phyloP scores from a whole-genome alignment of 2,113 vertebrate species.

The Phasianus colchicus region DNA sequence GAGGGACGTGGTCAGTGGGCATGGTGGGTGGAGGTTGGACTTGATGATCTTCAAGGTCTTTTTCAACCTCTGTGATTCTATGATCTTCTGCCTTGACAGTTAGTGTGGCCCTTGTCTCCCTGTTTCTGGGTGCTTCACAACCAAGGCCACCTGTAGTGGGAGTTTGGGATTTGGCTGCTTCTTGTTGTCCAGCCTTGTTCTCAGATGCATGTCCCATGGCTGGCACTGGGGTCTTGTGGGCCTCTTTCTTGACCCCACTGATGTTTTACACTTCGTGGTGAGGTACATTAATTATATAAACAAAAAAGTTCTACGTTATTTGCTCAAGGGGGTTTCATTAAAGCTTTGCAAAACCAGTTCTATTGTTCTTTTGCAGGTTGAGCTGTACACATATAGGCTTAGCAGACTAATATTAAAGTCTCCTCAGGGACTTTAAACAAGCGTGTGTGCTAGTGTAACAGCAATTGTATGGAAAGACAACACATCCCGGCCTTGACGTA shows the following conservation, averaged over 20 bases:
- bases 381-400: rapidly evolving
- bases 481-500: background rate
- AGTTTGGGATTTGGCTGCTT: background rate
- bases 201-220: background rate
- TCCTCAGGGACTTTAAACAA: background rate
- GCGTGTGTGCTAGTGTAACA: background rate
- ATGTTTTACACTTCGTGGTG: background rate
- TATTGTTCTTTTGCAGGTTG: background rate
- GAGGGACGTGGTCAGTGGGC: no score
- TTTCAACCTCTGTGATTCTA: no score
- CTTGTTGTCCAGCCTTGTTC: background rate
- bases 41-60: no score
- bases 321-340: background rate
- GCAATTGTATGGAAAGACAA: background rate
- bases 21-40: no score
- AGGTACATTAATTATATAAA: background rate
- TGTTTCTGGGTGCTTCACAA: background rate
- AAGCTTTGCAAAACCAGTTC: background rate
- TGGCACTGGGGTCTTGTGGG: background rate
- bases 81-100: background rate
- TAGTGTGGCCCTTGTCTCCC: background rate
- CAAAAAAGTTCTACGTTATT: background rate
- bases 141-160: background rate
- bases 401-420: background rate
- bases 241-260: background rate